Evolutionary conservation across 2,888 invertebrate genomes (phyloP).

Genomic region (Orchestes rusci): DNA sequence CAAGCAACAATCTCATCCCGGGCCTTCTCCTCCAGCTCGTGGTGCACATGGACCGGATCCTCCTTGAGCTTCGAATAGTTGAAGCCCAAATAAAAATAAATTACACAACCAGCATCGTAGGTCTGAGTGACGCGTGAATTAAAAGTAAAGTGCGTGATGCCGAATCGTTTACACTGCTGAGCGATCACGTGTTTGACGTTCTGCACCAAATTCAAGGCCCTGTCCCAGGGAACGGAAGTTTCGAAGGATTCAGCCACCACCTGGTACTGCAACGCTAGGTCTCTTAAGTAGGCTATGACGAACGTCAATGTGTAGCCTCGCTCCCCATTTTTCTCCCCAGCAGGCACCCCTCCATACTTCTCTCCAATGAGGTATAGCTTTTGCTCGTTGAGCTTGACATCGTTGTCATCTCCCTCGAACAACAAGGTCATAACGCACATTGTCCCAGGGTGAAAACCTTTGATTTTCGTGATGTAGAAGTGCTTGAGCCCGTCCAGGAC

Average conservation of each 20-base stretch:
- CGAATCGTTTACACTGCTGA: slow-evolving; percentile 52
- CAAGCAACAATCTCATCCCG: slow-evolving; percentile 86
- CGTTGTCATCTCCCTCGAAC: slow-evolving; percentile 74
- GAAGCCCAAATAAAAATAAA: slow-evolving; percentile 57
- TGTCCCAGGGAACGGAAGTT: slow-evolving; percentile 97
- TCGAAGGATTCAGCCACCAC: slow-evolving; percentile 96
- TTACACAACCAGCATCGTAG: slow-evolving; percentile 94
- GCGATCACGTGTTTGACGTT: slow-evolving; percentile 82
- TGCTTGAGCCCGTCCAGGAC: slow-evolving; percentile 77
- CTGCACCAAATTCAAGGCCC: slow-evolving; percentile 70
- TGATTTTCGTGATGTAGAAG: slow-evolving; percentile 78
- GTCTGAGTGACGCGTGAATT: slow-evolving; percentile 91
- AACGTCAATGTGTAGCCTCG: slow-evolving; percentile 95
- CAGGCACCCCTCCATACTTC: slow-evolving; percentile 73
- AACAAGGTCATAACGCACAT: slow-evolving; percentile 90
- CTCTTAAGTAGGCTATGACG: slow-evolving; percentile 95
- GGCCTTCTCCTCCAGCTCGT: slow-evolving; percentile 80
- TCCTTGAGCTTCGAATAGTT: slow-evolving; percentile 46
- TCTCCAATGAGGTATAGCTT: slow-evolving; percentile 74
- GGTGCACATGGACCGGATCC: slow-evolving; percentile 83
- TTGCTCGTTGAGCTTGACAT: slow-evolving; percentile 69
- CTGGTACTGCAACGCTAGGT: slow-evolving; percentile 79
- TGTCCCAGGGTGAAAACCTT: slow-evolving; percentile 71
- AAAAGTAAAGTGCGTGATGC: slow-evolving; percentile 58
- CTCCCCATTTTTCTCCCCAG: slow-evolving; percentile 90